Evolutionary conservation across 2,113 vertebrate species (phyloP).

Genomic region (Tringa solitaria): DNA sequence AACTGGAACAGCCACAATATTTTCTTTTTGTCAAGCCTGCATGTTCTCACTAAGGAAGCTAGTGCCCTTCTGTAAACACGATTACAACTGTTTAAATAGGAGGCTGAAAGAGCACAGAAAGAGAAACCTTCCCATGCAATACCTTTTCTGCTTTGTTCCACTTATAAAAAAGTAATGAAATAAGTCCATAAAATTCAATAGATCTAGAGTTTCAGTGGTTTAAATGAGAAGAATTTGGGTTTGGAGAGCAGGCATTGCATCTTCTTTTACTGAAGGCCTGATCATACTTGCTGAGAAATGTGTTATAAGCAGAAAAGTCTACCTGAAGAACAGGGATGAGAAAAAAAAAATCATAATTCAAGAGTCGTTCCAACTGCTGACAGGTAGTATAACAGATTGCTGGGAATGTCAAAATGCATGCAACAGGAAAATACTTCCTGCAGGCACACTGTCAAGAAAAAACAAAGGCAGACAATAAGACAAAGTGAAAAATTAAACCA

Average conservation of each 20-base stretch:
- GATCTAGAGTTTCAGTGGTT: not conserved
- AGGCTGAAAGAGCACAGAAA: not conserved
- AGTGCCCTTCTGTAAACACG: not conserved
- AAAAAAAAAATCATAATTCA: not conserved
- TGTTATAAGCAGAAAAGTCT: not conserved
- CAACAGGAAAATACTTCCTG: not conserved
- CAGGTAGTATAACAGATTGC: not conserved
- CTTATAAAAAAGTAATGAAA: not conserved
- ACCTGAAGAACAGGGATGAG: not conserved
- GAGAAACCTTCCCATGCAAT: not conserved
- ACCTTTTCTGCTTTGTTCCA: not conserved
- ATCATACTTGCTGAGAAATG: not conserved
- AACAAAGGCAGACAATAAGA: not conserved
- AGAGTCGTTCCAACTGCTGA: not conserved
- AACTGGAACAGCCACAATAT: not conserved
- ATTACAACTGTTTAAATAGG: not conserved
- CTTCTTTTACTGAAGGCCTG: not conserved
- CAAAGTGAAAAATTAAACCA: not conserved
- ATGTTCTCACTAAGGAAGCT: not conserved
- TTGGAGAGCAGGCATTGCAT: not conserved
- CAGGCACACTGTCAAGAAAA: not conserved
- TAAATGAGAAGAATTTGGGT: not conserved
- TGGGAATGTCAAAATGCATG: not conserved
- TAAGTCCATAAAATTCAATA: not conserved
- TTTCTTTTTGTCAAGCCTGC: not conserved